Conservation (phyloP, 1,140 invertebrate species). For the Episyrphus balteatus region DNA sequence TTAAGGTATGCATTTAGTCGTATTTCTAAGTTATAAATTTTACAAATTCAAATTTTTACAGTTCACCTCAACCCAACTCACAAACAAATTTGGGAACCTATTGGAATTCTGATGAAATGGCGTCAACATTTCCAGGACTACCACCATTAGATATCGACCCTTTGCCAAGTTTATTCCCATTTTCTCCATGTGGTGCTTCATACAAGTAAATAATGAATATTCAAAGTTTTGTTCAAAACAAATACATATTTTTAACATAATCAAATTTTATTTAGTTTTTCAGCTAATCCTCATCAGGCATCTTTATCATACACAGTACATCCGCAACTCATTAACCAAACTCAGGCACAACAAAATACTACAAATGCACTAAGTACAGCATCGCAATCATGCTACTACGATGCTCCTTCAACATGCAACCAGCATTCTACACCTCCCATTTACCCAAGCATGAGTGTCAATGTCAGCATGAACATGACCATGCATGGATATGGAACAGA, state of each 20-base stretch:
- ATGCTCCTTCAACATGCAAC: slow-evolving; percentile 37
- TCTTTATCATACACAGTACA: slow-evolving; percentile 42
- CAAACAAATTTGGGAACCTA: slow-evolving; percentile 28
- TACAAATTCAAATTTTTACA: no score
- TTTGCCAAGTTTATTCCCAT: slow-evolving; percentile 56
- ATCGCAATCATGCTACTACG: slow-evolving; percentile 19
- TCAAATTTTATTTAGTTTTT: slow-evolving; percentile 8
- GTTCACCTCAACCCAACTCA: not conserved
- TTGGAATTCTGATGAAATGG: slow-evolving; percentile 67
- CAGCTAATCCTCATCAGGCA: slow-evolving; percentile 39
- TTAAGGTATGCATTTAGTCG: no score
- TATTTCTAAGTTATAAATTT: no score
- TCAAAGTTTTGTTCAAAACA: not conserved
- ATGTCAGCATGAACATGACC: slow-evolving; percentile 96
- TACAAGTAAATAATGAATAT: slow-evolving; percentile 53
- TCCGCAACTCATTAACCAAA: slow-evolving; percentile 25
- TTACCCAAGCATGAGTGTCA: slow-evolving; percentile 87
- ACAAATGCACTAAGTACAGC: slow-evolving; percentile 11
- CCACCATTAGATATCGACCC: slow-evolving; percentile 66
- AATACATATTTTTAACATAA: not conserved
- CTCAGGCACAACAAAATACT: slow-evolving; percentile 11
- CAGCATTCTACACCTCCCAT: slow-evolving; percentile 41
- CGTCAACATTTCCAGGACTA: slow-evolving; percentile 56
- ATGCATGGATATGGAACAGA: slow-evolving; percentile 71
- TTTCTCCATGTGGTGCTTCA: slow-evolving; percentile 54